Evolutionary conservation across 2,113 vertebrate species (phyloP).

Genomic region (Anhinga rufa): DNA sequence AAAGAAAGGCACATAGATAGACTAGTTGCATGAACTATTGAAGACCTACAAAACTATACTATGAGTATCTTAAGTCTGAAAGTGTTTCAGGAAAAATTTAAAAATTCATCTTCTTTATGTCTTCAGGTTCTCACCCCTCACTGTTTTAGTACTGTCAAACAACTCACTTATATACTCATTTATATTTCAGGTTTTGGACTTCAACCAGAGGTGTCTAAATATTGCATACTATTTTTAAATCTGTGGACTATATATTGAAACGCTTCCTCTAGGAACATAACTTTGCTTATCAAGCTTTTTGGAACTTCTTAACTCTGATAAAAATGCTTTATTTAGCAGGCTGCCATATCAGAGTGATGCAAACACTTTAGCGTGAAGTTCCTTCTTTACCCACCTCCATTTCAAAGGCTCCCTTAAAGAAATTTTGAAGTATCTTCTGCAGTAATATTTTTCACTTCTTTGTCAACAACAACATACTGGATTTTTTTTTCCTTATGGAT

Average conservation of each 20-base stretch:
- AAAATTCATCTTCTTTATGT: not conserved
- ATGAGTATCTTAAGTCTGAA: not conserved
- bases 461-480: not conserved
- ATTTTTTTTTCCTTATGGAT: not conserved
- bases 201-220: not conserved
- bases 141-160: not conserved
- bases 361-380: not conserved
- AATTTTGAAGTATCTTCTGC: not conserved
- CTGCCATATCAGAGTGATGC: not conserved
- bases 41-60: not conserved
- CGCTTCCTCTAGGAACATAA: not conserved
- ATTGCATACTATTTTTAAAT: not conserved
- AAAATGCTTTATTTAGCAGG: not conserved
- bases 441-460: not conserved
- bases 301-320: not conserved
- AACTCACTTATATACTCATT: not conserved
- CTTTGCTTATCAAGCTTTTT: not conserved
- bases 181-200: not conserved
- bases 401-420: not conserved
- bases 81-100: not conserved
- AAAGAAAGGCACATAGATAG: not conserved
- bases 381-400: not conserved
- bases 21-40: not conserved
- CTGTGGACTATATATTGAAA: not conserved
- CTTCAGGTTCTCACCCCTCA: not conserved